These are phyloP conservation scores for Amblyteles armatorius DNA, from an alignment of 2,888 invertebrate species.

Conservation along the genomic window DNA sequence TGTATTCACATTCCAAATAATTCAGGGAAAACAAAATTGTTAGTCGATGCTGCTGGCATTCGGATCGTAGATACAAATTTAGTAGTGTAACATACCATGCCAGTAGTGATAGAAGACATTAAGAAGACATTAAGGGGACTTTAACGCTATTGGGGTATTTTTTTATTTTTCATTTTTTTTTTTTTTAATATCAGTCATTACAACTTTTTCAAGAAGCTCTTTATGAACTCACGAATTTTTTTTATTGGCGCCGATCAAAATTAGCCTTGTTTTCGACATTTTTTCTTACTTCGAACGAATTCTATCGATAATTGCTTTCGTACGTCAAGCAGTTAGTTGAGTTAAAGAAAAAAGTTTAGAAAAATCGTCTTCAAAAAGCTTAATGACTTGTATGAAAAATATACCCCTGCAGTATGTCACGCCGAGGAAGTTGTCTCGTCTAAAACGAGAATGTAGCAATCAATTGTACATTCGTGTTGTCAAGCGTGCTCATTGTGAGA, in stretches of 20 bases:
- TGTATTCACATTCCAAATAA: conserved; percentile 63
- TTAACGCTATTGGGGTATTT: neutral
- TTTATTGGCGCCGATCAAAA: neutral
- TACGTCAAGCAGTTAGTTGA: neutral
- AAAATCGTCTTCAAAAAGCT: neutral
- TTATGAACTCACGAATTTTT: neutral
- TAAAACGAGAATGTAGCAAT: conserved; percentile 34
- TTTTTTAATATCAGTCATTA: neutral
- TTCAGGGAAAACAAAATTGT: conserved; percentile 51
- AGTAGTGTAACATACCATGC: conserved; percentile 17
- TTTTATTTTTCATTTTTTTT: neutral
- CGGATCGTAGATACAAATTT: conserved; percentile 11
- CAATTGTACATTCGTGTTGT: conserved; percentile 55
- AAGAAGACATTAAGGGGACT: conserved; percentile 11
- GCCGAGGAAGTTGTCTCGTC: conserved; percentile 8
- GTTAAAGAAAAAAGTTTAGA: neutral
- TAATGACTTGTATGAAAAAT: conserved; percentile 2
- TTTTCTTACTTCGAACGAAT: neutral
- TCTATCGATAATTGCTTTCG: neutral
- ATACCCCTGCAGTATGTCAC: conserved; percentile 2
- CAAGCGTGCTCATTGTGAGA: conserved; percentile 46
- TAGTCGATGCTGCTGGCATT: conserved; percentile 35
- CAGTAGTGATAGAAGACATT: conserved; percentile 10
- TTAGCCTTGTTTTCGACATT: neutral
- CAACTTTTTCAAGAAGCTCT: neutral